Base-by-base conservation (phyloP, 2,113 vertebrate species). In the Benitochromis conjunctus region DNA sequence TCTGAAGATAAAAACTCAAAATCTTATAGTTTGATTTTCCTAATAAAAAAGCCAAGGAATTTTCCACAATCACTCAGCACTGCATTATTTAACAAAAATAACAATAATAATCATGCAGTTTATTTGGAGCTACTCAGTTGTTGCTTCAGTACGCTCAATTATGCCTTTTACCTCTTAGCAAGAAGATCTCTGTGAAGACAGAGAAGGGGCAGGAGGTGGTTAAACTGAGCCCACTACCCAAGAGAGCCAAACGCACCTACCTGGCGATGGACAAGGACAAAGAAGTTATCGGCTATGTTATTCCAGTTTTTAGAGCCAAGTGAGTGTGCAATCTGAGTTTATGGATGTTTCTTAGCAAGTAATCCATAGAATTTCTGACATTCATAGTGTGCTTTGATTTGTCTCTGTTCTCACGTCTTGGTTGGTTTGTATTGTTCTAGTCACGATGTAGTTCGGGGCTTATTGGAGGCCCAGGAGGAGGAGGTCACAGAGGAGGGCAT, bases 281-380 rank as follows among this genome's bases (percentile, higher is more conserved):
- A 0, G 92, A 97, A 89, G 92, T 96, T 64, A 87, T 97, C 13
- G 97, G 97, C 93, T 99, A 99, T 82, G 96, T 98, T 24, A 95
- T 99, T 76, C 98, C 99, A 12, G 92, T 99, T 79, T 99, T 98
- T 91, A 97, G 97, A 91, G 97, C 97, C 95, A 95, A 96, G 98
- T 99, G 92, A 48, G 96, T 95, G 21, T 12, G 34, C 10, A 81
- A 4, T 1, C 58, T 29, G 31, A 74, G 24, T 12, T 29, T 48
- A 9, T 76, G 43, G 16, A 76, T n/a, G 51, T 31, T 76, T 76
- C 4, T 31, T 31, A 53, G 71, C 0, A 53, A 53, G 26, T 1
- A 53, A 53, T 53, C 46, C 53, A 29, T 53, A 53, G 19, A 76
- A 51, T 74, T 0, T 51, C 43, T 12, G 43, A 48, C 16, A 51